A percentile compares a stretch with the other conserved stretches of the same genome.
Evolutionary conservation across 2,113 vertebrate species (phyloP).

Genomic region (Cyanoliseus patagonus): DNA sequence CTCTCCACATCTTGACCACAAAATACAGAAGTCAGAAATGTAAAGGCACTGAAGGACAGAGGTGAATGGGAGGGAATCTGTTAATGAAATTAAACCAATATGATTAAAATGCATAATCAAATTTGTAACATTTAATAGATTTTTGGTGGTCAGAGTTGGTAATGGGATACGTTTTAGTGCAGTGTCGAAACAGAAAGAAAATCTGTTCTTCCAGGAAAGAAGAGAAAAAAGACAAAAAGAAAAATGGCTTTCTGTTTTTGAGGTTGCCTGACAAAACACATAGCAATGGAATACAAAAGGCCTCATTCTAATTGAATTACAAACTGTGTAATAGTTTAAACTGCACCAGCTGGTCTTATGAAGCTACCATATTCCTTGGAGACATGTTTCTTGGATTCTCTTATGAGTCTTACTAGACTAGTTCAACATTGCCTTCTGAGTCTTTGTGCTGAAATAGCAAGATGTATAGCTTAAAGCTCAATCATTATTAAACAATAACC

Average conservation of each 20-base stretch:
- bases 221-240: background rate
- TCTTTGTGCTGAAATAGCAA: background rate
- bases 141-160: background rate
- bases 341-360: slow-evolving; percentile 67
- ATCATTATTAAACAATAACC: slow-evolving; percentile 9
- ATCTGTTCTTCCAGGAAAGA: slow-evolving; percentile 19
- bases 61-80: background rate
- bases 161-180: background rate
- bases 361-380: slow-evolving; percentile 70
- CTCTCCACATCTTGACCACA: background rate
- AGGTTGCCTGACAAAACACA: slow-evolving; percentile 46
- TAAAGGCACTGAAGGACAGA: background rate
- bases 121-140: background rate
- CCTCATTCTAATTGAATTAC: slow-evolving; percentile 70
- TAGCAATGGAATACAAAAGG: slow-evolving; percentile 37
- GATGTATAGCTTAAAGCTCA: background rate
- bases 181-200: background rate
- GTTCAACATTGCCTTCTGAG: slow-evolving; percentile 21
- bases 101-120: background rate
- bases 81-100: slow-evolving; percentile 20
- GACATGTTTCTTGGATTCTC: slow-evolving; percentile 28
- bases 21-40: background rate
- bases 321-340: slow-evolving; percentile 73
- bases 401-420: slow-evolving; percentile 15
- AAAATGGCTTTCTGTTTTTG: slow-evolving; percentile 9